phyloP scores from a whole-genome alignment of 2,797 vertebrate genomes.

The Sebastolobus altivelis region DNA sequence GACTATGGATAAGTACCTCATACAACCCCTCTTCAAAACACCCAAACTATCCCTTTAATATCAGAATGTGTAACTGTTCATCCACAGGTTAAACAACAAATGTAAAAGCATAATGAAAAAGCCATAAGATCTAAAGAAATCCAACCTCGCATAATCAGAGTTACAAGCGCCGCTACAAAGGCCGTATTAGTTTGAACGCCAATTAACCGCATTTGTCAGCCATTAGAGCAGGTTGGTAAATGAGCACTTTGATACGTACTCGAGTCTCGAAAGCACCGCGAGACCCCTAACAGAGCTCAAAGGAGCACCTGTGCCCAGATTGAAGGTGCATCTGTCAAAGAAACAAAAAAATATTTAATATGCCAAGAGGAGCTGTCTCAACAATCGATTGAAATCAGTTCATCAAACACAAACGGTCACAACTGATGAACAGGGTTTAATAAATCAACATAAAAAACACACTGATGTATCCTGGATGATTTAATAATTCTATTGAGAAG shows the following conservation, averaged over 20 bases:
- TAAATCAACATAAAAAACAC: neutral
- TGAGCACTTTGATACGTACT: constrained; percentile 16
- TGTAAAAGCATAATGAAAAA: neutral
- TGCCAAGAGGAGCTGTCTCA: constrained; percentile 5
- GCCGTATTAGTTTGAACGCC: neutral
- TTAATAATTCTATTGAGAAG: neutral
- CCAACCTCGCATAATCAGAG: neutral
- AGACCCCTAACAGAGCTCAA: constrained; percentile 35
- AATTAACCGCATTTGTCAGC: constrained; percentile 25
- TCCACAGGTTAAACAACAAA: constrained; percentile 10
- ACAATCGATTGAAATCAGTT: constrained; percentile 25
- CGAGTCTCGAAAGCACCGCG: constrained; percentile 14
- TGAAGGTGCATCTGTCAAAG: constrained; percentile 32
- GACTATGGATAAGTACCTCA: too few species aligned
- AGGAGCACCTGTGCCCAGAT: constrained; percentile 29
- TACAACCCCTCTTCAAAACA: too few species aligned
- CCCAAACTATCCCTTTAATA: neutral
- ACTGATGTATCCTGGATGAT: neutral
- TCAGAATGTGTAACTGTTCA: neutral
- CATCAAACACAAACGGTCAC: constrained; percentile 7
- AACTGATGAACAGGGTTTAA: constrained; percentile 10
- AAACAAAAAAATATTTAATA: neutral
- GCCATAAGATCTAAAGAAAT: constrained; percentile 3
- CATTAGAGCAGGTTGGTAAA: constrained; percentile 9
- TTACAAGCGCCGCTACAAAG: constrained; percentile 6